Percentiles rank a stretch among this genome's conserved stretches.
Conservation (phyloP, 2,888 invertebrate species). For the Drosophila affinis region DNA sequence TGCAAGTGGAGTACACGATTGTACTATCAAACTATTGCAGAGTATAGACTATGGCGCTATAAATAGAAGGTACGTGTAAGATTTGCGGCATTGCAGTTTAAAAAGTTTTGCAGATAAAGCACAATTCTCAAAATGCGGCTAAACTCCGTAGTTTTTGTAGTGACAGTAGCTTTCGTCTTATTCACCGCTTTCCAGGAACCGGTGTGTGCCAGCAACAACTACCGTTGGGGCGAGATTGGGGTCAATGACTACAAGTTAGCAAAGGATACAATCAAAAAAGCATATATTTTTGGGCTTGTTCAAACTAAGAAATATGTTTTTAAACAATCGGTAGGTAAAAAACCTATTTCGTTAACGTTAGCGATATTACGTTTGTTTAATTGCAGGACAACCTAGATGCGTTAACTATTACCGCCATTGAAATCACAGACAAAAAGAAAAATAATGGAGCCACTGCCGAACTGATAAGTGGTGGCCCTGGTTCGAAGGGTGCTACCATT, state of each 20-base stretch:
- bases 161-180: neutral
- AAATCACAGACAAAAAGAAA: conserved; percentile 61
- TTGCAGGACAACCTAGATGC: conserved; percentile 60
- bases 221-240: conserved; percentile 72
- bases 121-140: neutral
- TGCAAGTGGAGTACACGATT: neutral
- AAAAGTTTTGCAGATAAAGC: neutral
- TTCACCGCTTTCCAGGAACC: neutral
- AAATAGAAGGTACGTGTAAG: neutral
- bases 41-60: neutral
- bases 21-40: neutral
- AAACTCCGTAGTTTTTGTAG: neutral
- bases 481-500: conserved; percentile 82
- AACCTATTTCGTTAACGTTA: neutral
- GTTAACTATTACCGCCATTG: conserved; percentile 69
- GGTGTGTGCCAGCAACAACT: conserved; percentile 61
- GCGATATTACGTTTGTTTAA: neutral
- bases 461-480: conserved; percentile 84
- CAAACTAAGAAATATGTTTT: conserved; percentile 67
- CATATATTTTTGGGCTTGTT: conserved; percentile 64
- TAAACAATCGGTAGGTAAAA: conserved; percentile 65
- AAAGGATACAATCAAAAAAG: conserved; percentile 67
- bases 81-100: neutral
- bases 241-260: conserved; percentile 66
- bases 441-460: conserved; percentile 82